phyloP scores from a whole-genome alignment of 1,140 invertebrate species.

The Penaeus vannamei region DNA sequence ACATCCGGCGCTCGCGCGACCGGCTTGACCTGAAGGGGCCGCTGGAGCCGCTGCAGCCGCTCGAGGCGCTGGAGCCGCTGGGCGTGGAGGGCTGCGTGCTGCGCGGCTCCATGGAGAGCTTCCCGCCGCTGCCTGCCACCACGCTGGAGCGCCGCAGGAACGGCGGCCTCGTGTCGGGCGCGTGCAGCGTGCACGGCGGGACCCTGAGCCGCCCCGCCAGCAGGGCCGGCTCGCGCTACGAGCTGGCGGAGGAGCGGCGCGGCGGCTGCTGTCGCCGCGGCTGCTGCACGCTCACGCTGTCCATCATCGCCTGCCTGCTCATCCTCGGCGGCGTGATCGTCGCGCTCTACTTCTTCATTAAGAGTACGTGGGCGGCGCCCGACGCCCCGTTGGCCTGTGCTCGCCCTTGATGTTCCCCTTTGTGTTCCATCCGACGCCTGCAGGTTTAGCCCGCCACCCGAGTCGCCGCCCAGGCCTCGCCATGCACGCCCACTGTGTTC shows the following conservation, averaged over 20 bases:
- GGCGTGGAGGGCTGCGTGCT: constrained; percentile 30
- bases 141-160: constrained; percentile 61
- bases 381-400: constrained; percentile 29
- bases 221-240: constrained; percentile 49
- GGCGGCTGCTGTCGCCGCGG: constrained; percentile 55
- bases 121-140: constrained; percentile 40
- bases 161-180: constrained; percentile 51
- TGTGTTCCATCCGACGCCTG: too few relatives aligned
- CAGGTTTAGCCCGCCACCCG: too few relatives aligned
- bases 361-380: constrained; percentile 74
- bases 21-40: constrained; percentile 47
- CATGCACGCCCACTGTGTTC: too few relatives aligned
- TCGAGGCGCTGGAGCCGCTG: constrained; percentile 49
- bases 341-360: constrained; percentile 76
- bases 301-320: constrained; percentile 64
- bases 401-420: constrained; percentile 48
- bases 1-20: constrained; percentile 56
- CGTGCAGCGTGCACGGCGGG: constrained; percentile 55
- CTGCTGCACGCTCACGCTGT: constrained; percentile 65
- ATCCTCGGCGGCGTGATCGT: constrained; percentile 75
- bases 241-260: constrained; percentile 45
- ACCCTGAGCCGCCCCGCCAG: constrained; percentile 34
- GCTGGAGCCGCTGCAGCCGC: constrained; percentile 53
- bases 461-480: too few relatives aligned
- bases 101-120: constrained; percentile 43